A percentile compares a stretch with the other conserved stretches of the same genome.
Evolutionary conservation across 2,113 vertebrate species (phyloP).

Genomic region (Stomatorhinus ivindoensis): DNA sequence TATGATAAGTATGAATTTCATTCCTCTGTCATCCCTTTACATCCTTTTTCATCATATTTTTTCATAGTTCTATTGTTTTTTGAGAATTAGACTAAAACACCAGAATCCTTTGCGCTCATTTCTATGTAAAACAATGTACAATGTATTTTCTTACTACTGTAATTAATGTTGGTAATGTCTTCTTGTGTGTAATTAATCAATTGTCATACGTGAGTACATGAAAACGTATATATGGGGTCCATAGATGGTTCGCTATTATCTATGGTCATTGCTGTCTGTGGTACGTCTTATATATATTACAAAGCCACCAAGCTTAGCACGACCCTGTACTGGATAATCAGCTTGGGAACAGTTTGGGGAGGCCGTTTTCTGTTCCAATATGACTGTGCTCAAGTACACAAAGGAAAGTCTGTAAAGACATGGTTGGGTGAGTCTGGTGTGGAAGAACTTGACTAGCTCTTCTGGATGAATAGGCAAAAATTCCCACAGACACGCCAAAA

Average conservation of each 20-base stretch:
- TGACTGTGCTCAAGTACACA: no score
- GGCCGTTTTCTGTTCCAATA: no score
- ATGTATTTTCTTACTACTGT: not conserved
- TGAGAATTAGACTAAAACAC: not conserved
- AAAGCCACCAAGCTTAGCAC: no score
- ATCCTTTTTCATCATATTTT: not conserved
- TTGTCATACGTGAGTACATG: not conserved
- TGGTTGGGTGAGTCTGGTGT: no score
- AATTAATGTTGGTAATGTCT: not conserved
- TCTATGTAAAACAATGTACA: not conserved
- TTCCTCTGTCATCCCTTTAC: not conserved
- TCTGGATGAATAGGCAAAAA: no score
- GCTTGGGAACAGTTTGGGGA: no score
- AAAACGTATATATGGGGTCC: not conserved
- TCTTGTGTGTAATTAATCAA: not conserved
- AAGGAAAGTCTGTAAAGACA: no score
- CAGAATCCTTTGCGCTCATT: not conserved
- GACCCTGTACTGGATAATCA: no score
- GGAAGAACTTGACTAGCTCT: no score
- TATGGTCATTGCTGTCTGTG: no score
- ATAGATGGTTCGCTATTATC: not conserved
- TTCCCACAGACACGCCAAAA: no score
- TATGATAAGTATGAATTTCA: not conserved
- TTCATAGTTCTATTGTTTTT: not conserved
- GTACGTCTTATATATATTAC: no score